Percentiles rank a stretch among this genome's conserved stretches.
These are phyloP conservation scores for Cuniculus paca DNA, from an alignment of 2,797 vertebrate species.

Conservation along the genomic window DNA sequence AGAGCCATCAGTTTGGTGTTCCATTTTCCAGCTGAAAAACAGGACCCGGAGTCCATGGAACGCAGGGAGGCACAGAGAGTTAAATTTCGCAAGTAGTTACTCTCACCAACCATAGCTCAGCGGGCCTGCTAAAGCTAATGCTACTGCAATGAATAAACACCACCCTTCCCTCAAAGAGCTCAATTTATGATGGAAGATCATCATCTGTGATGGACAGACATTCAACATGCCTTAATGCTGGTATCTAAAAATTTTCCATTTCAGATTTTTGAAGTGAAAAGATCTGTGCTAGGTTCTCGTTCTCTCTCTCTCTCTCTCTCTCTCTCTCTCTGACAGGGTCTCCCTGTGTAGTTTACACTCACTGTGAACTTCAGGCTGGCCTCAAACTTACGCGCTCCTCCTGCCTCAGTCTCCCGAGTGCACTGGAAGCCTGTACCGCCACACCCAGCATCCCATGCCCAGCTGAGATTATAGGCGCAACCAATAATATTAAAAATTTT, in stretches of 20 bases:
- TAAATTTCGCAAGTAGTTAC: neutral
- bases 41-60: neutral
- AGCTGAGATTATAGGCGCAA: neutral
- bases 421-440: too few species aligned
- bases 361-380: neutral
- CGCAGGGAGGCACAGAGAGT: neutral
- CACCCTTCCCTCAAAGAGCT: neutral
- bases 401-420: too few species aligned
- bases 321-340: too few species aligned
- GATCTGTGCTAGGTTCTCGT: neutral
- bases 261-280: neutral
- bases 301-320: too few species aligned
- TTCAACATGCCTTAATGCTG: neutral
- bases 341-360: neutral
- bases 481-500: neutral
- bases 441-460: neutral
- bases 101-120: neutral
- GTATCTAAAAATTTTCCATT: neutral
- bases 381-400: neutral
- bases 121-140: neutral
- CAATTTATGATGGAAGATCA: neutral
- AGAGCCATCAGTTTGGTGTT: neutral
- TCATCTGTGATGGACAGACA: neutral
- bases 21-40: slow-evolving; percentile 23
- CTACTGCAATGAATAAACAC: neutral